Evolutionary conservation across 64 coral and sea anemone genomes (phyloP), one percentile per base, ranked within the genome.

Genomic region (Montipora efflorescens): DNA sequence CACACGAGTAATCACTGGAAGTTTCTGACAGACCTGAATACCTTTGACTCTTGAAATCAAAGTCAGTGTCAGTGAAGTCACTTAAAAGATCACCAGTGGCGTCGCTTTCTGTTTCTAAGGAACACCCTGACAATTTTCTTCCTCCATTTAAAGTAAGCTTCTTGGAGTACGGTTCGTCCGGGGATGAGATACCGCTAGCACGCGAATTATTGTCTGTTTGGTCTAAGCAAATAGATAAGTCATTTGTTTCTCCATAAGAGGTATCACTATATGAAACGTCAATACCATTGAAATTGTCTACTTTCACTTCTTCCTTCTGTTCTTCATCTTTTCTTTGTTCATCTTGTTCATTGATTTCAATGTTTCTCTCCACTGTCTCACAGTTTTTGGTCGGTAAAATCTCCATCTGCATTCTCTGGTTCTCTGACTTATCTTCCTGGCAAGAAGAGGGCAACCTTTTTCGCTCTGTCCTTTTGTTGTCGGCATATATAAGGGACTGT

Each of bases 11-110:
- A 59, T 77, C 84, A 62, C 92, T 93, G 8, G 75, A 86, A 7
- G 82, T 71, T 79, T 89, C 87, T 9, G 87, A 89, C 5, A 89
- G 72, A 59, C 87, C 87, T 4, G 72, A 76, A 77, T 78, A 89
- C 72, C 87, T 43, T 59, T 86, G 82, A 72, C 66, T 86, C 44
- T 19, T 86, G n/a, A 86, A 50, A 86, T 86, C 82, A 47, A 50
- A 71, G 47, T 86, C 82, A 49, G 62, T 71, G 47, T 86, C 82
- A 3, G 82, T 86, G 18, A 86, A 71, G 66, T 86, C 82, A 51
- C 82, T 86, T 5, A 86, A 67, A 20, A 70, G 64, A 70, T 86
- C 82, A 48, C 82, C 47, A 2, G 64, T 71, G 64, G 49, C 19
- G n/a, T 86, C 82, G 49, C 82, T 86, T 7, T 86, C 82, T 2